Conservation (phyloP, 2,797 vertebrate genomes). For the Phalanger gymnotis region DNA sequence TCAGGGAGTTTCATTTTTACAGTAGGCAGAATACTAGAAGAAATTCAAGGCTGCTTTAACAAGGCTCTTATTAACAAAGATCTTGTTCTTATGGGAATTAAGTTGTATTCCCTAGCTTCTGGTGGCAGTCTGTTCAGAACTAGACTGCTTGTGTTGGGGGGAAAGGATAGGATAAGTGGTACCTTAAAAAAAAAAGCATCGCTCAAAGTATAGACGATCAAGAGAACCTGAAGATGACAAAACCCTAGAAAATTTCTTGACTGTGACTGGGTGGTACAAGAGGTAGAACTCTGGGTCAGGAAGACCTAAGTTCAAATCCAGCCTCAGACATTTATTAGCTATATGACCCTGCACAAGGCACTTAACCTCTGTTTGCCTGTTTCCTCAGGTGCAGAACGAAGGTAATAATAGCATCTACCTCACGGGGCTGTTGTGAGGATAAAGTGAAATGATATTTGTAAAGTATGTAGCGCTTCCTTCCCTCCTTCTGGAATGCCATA, state of each 20-base stretch:
- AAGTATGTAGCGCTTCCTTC: background rate
- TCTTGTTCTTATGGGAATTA: background rate
- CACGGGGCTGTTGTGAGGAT: background rate
- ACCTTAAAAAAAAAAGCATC: background rate
- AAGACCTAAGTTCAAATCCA: background rate
- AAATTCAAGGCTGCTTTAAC: background rate
- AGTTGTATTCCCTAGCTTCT: background rate
- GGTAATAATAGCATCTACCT: background rate
- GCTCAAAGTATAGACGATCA: background rate
- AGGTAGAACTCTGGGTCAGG: background rate
- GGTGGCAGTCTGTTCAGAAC: background rate
- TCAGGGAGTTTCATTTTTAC: background rate
- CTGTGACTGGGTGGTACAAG: background rate
- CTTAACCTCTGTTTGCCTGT: background rate
- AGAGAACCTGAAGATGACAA: background rate
- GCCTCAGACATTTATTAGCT: background rate
- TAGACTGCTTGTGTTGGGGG: background rate
- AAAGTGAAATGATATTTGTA: background rate
- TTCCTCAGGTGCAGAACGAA: background rate
- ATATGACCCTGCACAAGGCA: background rate
- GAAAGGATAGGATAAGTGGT: background rate
- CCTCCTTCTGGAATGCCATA: background rate
- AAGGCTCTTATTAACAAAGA: too few species aligned
- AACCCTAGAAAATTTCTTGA: background rate
- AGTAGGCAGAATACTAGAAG: background rate